phyloP scores from a whole-genome alignment of 2,888 invertebrate species.

The Biston stratarius region DNA sequence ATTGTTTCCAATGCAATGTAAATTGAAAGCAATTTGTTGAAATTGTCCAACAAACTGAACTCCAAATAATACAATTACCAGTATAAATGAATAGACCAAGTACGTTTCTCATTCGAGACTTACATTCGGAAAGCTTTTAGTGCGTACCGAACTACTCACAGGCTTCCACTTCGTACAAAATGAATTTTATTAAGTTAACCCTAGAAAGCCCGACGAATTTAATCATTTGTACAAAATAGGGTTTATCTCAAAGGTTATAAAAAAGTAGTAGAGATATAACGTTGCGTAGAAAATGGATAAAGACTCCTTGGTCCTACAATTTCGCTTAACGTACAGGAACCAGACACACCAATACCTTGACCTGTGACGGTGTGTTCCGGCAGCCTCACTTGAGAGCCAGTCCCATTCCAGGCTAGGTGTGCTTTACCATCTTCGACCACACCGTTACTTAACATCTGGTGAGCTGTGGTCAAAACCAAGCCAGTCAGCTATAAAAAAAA shows the following conservation, averaged over 20 bases:
- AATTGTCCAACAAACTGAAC: constrained; percentile 36
- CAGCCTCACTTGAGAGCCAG: too few species aligned
- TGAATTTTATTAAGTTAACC: constrained; percentile 71
- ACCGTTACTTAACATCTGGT: too few species aligned
- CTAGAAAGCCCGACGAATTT: constrained; percentile 66
- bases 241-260: constrained; percentile 35
- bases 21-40: constrained; percentile 32
- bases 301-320: too few species aligned
- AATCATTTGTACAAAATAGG: constrained; percentile 62
- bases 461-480: too few species aligned
- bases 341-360: too few species aligned
- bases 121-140: constrained; percentile 68
- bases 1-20: constrained; percentile 32
- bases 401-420: too few species aligned
- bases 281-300: too few species aligned
- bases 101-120: constrained; percentile 58
- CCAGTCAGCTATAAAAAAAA: too few species aligned
- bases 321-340: too few species aligned
- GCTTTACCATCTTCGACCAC: too few species aligned
- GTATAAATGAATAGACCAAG: constrained; percentile 61
- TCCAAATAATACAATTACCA: constrained; percentile 56
- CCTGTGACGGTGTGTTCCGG: too few species aligned
- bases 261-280: too few species aligned
- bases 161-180: constrained; percentile 62
- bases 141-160: constrained; percentile 68